phyloP scores from a whole-genome alignment of 2,888 invertebrate species.

The Pteria penguin region DNA sequence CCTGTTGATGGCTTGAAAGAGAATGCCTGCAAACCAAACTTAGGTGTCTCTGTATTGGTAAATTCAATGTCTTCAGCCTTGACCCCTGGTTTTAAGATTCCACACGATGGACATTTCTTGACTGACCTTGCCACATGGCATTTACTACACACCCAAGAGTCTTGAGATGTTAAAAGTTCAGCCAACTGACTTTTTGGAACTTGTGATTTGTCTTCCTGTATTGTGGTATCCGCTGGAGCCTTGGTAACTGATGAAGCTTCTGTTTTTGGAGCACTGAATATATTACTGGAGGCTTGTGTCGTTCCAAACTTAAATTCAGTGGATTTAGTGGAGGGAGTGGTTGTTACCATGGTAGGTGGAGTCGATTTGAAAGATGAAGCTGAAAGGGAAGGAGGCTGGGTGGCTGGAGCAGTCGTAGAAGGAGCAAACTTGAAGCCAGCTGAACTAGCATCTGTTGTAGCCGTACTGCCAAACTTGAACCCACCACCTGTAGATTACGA shows the following conservation, averaged over 20 bases:
- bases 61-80: not conserved
- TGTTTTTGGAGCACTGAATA: not conserved
- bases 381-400: too few relatives aligned
- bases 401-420: not conserved
- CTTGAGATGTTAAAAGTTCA: not conserved
- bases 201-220: not conserved
- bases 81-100: not conserved
- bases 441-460: not conserved
- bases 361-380: too few relatives aligned
- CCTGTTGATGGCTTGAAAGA: slow-evolving; percentile 56
- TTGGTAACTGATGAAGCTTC: not conserved
- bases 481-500: not conserved
- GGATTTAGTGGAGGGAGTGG: too few relatives aligned
- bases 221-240: not conserved
- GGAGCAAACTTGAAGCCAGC: slow-evolving; percentile 45
- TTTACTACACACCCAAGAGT: too few relatives aligned
- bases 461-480: slow-evolving; percentile 31
- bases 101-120: too few relatives aligned
- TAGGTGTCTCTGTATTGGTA: not conserved
- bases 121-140: too few relatives aligned
- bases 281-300: not conserved
- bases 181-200: not conserved
- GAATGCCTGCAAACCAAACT: slow-evolving; percentile 49
- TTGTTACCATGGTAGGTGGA: too few relatives aligned
- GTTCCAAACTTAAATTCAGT: not conserved